Conservation (phyloP, 64 coral and sea anemone species). For the Orbicella faveolata region DNA sequence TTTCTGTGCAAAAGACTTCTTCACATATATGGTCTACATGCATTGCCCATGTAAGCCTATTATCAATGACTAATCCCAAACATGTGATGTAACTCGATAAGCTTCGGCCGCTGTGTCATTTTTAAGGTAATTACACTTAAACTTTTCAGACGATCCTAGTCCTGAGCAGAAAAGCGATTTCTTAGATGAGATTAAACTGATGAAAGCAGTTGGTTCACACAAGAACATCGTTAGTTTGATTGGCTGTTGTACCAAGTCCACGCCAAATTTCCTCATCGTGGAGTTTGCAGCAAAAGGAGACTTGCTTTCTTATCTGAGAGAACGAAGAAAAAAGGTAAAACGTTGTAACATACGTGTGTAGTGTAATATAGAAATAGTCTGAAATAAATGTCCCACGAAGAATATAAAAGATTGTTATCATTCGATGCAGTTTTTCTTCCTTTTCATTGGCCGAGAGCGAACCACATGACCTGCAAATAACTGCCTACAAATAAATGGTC, state of each 20-base stretch:
- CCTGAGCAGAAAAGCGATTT: constrained; percentile 19
- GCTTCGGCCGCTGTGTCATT: too few relatives aligned
- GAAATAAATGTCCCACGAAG: too few relatives aligned
- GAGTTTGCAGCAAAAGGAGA: too few relatives aligned
- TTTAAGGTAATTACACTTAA: neutral
- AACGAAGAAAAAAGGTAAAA: too few relatives aligned
- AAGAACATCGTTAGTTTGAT: constrained; percentile 40
- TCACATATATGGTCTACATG: constrained; percentile 18
- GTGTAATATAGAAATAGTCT: too few relatives aligned
- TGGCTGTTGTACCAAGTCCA: constrained; percentile 6
- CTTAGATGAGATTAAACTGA: constrained; percentile 33
- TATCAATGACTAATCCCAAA: constrained; percentile 23
- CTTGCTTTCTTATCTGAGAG: neutral
- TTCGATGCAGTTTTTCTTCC: too few relatives aligned
- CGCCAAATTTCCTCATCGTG: too few relatives aligned
- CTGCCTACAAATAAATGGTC: too few relatives aligned
- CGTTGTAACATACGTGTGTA: too few relatives aligned
- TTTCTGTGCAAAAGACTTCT: constrained; percentile 1
- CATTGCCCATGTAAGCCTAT: constrained; percentile 12
- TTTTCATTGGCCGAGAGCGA: too few relatives aligned
- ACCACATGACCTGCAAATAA: too few relatives aligned
- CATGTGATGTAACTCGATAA: neutral
- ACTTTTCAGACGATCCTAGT: neutral
- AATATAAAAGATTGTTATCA: too few relatives aligned
- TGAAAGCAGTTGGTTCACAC: constrained; percentile 39